These are phyloP conservation scores for Whitmania pigra DNA, from an alignment of 1,140 invertebrate genomes.

Conservation along the genomic window DNA sequence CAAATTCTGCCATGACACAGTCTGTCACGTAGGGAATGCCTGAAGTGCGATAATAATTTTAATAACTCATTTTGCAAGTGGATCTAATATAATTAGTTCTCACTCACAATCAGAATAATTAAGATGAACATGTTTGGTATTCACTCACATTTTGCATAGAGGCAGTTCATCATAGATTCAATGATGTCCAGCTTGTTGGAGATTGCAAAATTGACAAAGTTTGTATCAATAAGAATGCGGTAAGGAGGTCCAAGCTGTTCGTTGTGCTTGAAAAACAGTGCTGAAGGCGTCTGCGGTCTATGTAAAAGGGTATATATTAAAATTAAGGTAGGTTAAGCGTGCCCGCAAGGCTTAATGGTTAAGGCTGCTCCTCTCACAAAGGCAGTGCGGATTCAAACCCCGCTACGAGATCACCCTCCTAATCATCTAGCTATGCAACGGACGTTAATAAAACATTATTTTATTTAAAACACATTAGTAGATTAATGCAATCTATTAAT, in stretches of 20 bases:
- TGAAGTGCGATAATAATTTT: slow-evolving; percentile 31
- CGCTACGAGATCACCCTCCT: no score
- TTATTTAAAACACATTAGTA: neutral
- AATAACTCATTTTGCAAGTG: neutral
- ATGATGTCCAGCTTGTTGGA: slow-evolving; percentile 96
- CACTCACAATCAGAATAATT: slow-evolving; percentile 1
- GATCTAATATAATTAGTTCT: neutral
- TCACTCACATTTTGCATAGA: slow-evolving; percentile 78
- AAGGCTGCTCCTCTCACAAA: no score
- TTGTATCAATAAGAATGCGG: slow-evolving; percentile 90
- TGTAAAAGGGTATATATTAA: neutral
- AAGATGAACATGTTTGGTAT: neutral
- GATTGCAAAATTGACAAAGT: slow-evolving; percentile 97
- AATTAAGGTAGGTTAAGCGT: no score
- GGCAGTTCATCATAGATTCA: slow-evolving; percentile 95
- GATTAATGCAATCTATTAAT: neutral
- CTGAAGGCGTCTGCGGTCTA: slow-evolving; percentile 69
- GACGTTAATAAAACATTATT: no score
- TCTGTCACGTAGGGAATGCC: slow-evolving; percentile 93
- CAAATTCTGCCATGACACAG: slow-evolving; percentile 94
- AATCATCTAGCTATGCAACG: no score
- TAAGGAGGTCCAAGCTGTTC: slow-evolving; percentile 96
- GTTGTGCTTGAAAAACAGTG: slow-evolving; percentile 94
- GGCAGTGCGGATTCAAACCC: no score
- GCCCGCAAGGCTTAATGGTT: no score